Base-by-base conservation (phyloP, 1,140 invertebrate genomes). In the Choristoneura fumiferana region DNA sequence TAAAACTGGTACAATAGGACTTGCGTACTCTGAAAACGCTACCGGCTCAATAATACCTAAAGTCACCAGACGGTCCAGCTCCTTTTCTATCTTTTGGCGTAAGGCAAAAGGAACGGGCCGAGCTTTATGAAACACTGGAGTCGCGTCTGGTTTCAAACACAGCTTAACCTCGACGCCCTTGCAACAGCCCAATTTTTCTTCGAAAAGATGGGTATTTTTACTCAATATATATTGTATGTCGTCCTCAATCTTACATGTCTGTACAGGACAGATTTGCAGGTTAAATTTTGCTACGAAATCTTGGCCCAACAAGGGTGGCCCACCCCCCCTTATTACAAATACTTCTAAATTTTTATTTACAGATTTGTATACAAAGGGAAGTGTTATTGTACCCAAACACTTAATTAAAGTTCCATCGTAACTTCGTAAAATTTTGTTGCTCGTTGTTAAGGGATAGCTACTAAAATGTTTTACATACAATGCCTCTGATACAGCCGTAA, bases 1-100 rank as follows among this genome's bases (percentile, higher is more conserved):
- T 6, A 60, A 38, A 0, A 81, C 68, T 0, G 69, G 67, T 0
- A 89, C 73, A 22, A 87, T 62, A 13, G 88, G 85, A 14, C 83
- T 78, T 1, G 78, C 87, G 76, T 78, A 90, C 4, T 79, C 60
- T 13, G 66, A 68, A 45, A 36, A 38, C 6, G 59, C 45, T 1
- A 66, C 57, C 0, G 53, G 53, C 36, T 35, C 35, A 40, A 69
- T 35, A 35, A 52, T 59, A 36, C 57, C 49, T 53, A 53, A 17
- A 12, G 36, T 13, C 1, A 53, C 12, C 15, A 59, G 53, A 18
- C 57, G 22, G 4, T 57, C 33, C 8, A 57, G 9, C n/a, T 57
- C 55, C 13, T 8, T 1, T 35, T 57, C 55, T 2, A 57, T 8
- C 12, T 10, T 12, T 13, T 29, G n/a, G 1, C 39, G 38, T 0